phyloP scores from a whole-genome alignment of 2,797 vertebrate species.

The Sus cebifrons region DNA sequence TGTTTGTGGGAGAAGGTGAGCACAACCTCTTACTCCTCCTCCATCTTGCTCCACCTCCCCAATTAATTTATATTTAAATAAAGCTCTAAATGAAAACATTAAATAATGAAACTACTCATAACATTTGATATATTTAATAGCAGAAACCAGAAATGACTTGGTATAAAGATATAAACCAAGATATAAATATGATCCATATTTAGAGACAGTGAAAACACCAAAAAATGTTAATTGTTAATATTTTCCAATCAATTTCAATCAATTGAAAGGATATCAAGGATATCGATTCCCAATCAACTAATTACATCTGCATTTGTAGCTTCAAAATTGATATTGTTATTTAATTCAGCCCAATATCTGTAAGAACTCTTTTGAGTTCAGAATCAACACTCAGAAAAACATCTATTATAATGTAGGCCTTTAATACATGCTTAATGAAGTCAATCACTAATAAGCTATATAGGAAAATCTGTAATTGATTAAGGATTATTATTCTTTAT shows the following conservation, averaged over 20 bases:
- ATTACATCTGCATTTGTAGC: neutral
- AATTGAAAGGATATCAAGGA: neutral
- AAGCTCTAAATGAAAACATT: neutral
- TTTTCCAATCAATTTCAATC: neutral
- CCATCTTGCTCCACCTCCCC: too few relatives aligned
- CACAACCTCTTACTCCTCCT: too few relatives aligned
- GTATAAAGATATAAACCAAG: neutral
- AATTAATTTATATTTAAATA: neutral
- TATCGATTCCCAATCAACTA: neutral
- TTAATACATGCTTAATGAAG: neutral
- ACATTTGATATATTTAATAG: neutral
- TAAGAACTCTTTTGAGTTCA: neutral
- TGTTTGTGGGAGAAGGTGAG: too few relatives aligned
- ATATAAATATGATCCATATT: neutral
- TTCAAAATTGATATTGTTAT: neutral
- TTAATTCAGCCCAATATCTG: neutral
- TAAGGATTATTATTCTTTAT: neutral
- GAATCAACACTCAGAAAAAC: neutral
- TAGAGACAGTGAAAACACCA: neutral
- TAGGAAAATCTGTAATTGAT: neutral
- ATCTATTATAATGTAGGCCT: neutral
- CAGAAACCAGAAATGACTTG: neutral
- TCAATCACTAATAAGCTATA: neutral
- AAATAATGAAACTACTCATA: neutral
- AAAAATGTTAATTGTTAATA: neutral